A percentile compares a stretch with the other conserved stretches of the same genome.
Conservation (phyloP, 2,797 vertebrate genomes). For the Erethizon dorsatum region DNA sequence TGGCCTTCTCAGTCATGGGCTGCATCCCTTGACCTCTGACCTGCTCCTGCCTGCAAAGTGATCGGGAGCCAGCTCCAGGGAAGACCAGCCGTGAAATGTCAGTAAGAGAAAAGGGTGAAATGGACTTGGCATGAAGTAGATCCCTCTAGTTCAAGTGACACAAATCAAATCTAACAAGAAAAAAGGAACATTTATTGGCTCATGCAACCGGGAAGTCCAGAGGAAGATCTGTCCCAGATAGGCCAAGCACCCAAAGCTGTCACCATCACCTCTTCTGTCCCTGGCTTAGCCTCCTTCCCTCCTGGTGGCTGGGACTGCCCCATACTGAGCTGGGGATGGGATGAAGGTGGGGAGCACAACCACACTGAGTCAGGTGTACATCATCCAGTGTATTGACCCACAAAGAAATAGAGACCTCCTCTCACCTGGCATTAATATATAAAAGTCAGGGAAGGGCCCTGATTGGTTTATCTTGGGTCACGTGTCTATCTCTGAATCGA, state of each 20-base stretch:
- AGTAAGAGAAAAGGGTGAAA: background rate
- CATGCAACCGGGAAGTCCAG: background rate
- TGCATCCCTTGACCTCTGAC: background rate
- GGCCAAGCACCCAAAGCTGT: background rate
- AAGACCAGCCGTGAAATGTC: fast-evolving
- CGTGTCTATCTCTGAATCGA: background rate
- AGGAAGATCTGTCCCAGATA: background rate
- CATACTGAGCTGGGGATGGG: fast-evolving
- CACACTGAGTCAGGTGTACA: background rate
- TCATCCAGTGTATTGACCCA: background rate
- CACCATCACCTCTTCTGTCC: background rate
- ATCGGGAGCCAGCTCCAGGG: background rate
- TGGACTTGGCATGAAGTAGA: fast-evolving
- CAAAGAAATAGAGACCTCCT: background rate
- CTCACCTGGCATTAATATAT: background rate
- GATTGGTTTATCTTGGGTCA: background rate
- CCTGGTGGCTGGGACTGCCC: background rate
- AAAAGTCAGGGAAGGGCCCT: background rate
- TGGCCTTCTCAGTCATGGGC: background rate
- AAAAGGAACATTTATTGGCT: background rate
- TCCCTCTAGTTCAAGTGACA: background rate
- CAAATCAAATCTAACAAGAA: background rate
- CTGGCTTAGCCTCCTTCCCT: background rate
- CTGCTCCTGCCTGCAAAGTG: background rate
- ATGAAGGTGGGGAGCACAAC: fast-evolving